Base-by-base conservation (phyloP, 1,140 invertebrate species). In the Drosophila busckii region DNA sequence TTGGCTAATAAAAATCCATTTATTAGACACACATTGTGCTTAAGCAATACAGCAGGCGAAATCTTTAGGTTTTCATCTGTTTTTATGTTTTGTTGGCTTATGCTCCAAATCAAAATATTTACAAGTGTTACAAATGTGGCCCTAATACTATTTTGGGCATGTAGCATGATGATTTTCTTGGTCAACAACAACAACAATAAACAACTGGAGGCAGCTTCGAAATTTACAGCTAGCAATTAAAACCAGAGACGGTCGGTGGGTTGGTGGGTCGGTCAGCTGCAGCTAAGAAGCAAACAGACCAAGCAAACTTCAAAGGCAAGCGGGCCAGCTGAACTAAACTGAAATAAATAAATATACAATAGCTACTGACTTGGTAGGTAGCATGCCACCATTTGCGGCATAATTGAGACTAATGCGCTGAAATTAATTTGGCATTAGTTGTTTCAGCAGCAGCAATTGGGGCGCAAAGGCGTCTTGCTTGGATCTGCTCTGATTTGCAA, bases 371-470 rank as follows among this genome's bases (percentile, higher is more conserved):
- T n/a, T n/a, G n/a, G 48, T 28, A 23, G 12, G 44, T 12, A 28
- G 66, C 35, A 52, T 45, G 61, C 61, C 50, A 28, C 41, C 48
- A 54, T 19, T 28, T 48, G 46, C 55, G 15, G 25, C 29, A 62
- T 78, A 78, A 78, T 76, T 76, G 71, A 52, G 61, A 58, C 61
- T 66, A 76, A 78, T 70, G 71, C 71, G 61, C 73, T n/a, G 67
- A 71, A 67, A 80, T 64, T 76, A 67, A 76, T 76, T 80, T 76
- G 73, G 48, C 54, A 60, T 66, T 67, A 50, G 41, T 54, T 49
- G 34, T 42, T 12, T 45, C 28, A 45, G 1, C 9, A 1, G 31
- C 4, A 35, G 62, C 29, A 78, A 78, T 60, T 78, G 49, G 71
- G 52, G 73, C 73, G 58, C 48, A 78, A 71, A 45, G 52, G 15